Percentiles rank a stretch among this genome's conserved stretches.
Evolutionary conservation across 2,888 invertebrate genomes (phyloP).

Genomic region (Ditylenchus weischeri): DNA sequence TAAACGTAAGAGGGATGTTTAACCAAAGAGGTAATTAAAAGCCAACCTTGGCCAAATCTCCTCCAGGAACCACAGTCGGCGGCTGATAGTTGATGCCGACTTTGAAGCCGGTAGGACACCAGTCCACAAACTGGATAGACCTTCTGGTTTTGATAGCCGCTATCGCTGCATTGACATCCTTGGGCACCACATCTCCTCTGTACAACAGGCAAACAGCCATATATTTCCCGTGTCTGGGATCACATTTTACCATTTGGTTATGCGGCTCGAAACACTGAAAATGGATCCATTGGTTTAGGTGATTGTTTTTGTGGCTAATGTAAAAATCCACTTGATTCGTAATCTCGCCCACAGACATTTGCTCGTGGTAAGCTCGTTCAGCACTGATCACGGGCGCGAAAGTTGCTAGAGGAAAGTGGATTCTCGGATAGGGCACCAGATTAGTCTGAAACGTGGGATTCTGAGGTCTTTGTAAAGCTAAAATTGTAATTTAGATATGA

Average conservation of each 20-base stretch:
- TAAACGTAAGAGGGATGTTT: neutral
- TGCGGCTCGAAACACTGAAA: conserved; percentile 74
- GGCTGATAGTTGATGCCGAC: conserved; percentile 66
- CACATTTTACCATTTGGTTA: conserved; percentile 84
- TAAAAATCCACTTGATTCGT: conserved; percentile 65
- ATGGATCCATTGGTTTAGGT: neutral
- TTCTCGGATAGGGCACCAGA: conserved; percentile 78
- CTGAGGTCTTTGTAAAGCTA: conserved; percentile 66
- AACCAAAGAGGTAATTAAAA: neutral
- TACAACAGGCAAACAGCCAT: conserved; percentile 55
- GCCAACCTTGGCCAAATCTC: conserved; percentile 69
- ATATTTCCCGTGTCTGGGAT: conserved; percentile 60
- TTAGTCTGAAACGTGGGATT: conserved; percentile 72
- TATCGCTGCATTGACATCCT: conserved; percentile 86
- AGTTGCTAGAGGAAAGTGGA: conserved; percentile 80
- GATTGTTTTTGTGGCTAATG: neutral
- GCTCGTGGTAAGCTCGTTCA: conserved; percentile 46
- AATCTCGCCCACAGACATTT: conserved; percentile 68
- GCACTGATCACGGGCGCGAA: conserved; percentile 54
- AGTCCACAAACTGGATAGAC: conserved; percentile 74
- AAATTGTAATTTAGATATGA: no score
- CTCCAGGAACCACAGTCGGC: conserved; percentile 83
- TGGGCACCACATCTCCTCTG: conserved; percentile 85
- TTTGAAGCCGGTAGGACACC: conserved; percentile 61
- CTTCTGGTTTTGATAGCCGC: conserved; percentile 90